phyloP scores from a whole-genome alignment of 2,113 vertebrate genomes.

The Aythya baeri region DNA sequence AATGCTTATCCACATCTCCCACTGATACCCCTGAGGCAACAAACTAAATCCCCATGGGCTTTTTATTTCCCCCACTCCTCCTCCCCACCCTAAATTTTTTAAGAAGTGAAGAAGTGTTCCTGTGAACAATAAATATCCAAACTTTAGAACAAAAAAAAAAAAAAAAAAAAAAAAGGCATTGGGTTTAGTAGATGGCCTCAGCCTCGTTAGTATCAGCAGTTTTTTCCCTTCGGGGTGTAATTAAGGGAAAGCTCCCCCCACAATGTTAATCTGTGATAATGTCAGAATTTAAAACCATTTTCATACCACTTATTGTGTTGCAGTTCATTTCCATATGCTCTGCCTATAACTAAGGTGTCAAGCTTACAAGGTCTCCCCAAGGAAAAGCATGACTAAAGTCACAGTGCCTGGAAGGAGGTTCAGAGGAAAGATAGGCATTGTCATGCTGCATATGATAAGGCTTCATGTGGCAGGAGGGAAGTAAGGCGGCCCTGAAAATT shows the following conservation, averaged over 20 bases:
- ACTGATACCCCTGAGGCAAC: fast-evolving
- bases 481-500: conserved; percentile 27
- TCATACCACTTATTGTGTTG: conserved; percentile 31
- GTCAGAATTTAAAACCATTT: conserved; percentile 63
- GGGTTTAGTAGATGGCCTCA: not conserved
- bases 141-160: not conserved
- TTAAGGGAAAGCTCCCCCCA: conserved; percentile 54
- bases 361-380: conserved; percentile 1
- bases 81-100: not conserved
- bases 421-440: conserved; percentile 53
- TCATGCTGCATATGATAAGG: conserved; percentile 35
- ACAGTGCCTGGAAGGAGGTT: conserved; percentile 62
- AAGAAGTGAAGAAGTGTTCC: not conserved
- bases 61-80: not conserved
- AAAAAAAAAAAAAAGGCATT: not conserved
- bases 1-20: not conserved
- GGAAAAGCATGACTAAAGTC: not conserved
- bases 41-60: not conserved
- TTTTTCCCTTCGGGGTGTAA: conserved; percentile 56
- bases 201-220: conserved; percentile 9
- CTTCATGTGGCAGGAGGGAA: conserved; percentile 48
- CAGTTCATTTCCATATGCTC: conserved; percentile 61
- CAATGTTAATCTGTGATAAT: conserved; percentile 56
- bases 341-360: conserved; percentile 38
- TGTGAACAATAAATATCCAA: conserved; percentile 25